Evolutionary conservation across 2,113 vertebrate genomes (phyloP).

Genomic region (Leucopsar rothschildi): DNA sequence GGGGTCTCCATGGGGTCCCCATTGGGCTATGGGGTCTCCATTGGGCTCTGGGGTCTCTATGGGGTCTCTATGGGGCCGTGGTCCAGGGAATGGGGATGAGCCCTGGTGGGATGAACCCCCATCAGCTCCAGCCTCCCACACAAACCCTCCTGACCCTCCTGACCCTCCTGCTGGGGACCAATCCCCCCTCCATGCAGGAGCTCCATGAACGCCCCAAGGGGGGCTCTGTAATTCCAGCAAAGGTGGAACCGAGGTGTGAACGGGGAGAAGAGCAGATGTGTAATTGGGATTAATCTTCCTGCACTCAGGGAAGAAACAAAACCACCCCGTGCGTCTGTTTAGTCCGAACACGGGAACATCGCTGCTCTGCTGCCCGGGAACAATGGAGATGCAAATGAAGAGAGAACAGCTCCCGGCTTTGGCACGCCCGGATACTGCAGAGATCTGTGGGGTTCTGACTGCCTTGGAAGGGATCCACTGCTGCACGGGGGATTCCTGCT

Average conservation of each 20-base stretch:
- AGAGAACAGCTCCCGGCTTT: not conserved
- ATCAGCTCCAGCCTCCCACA: not conserved
- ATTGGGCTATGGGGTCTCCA: not conserved
- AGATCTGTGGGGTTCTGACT: not conserved
- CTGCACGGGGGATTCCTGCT: not conserved
- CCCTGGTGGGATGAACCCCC: not conserved
- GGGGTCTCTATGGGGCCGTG: not conserved
- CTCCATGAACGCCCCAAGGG: not conserved
- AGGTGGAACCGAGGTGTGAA: not conserved
- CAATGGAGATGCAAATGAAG: conserved; percentile 44
- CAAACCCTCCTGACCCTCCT: not conserved
- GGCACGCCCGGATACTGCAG: not conserved
- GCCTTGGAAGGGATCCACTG: not conserved
- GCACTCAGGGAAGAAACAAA: conserved; percentile 20
- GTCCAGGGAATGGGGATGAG: too few relatives aligned
- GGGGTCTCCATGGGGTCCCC: not conserved
- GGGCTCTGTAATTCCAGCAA: not conserved
- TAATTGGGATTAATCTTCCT: conserved; percentile 39
- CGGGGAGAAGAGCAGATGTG: not conserved
- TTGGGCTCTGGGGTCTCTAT: too few relatives aligned
- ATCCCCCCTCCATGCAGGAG: not conserved
- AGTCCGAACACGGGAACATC: not conserved
- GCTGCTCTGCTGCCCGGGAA: not conserved
- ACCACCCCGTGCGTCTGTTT: not conserved
- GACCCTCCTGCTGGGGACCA: too few relatives aligned